Percentiles rank a stretch among this genome's conserved stretches.
Evolutionary conservation across 2,113 vertebrate genomes (phyloP).

Genomic region (Prionailurus bengalensis): DNA sequence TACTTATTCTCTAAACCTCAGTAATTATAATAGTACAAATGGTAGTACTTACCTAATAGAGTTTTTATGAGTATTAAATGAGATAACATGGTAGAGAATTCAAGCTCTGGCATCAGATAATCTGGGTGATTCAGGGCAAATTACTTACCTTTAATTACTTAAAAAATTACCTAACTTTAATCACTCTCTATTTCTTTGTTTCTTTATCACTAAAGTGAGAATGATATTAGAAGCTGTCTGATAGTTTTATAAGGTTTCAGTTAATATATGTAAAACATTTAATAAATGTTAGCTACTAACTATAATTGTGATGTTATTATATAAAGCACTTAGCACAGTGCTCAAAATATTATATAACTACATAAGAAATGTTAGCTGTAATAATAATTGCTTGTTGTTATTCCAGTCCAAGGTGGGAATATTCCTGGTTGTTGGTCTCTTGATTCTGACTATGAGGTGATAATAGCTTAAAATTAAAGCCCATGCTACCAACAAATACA

Average conservation of each 20-base stretch:
- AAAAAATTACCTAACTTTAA: background rate
- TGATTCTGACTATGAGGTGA: constrained; percentile 18
- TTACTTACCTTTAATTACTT: background rate
- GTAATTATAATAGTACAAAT: background rate
- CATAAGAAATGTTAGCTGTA: constrained; percentile 37
- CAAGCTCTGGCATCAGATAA: background rate
- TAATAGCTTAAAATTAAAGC: constrained; percentile 52
- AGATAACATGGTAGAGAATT: constrained; percentile 13
- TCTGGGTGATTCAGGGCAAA: background rate
- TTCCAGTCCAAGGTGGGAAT: background rate
- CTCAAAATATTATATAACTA: constrained; percentile 32
- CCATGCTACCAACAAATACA: background rate
- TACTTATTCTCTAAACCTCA: constrained; percentile 16
- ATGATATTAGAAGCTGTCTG: background rate
- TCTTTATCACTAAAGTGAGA: constrained; percentile 5
- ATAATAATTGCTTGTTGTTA: constrained; percentile 25
- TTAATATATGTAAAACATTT: constrained; percentile 13
- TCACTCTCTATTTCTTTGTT: background rate
- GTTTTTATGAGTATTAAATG: constrained; percentile 51
- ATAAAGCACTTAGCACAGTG: constrained; percentile 16
- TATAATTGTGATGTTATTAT: background rate
- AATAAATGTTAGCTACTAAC: background rate
- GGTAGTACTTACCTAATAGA: background rate
- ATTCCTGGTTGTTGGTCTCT: background rate
- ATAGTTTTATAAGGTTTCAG: background rate